Evolutionary conservation across 1,140 invertebrate genomes (phyloP).

Genomic region (Bombus ignitus): DNA sequence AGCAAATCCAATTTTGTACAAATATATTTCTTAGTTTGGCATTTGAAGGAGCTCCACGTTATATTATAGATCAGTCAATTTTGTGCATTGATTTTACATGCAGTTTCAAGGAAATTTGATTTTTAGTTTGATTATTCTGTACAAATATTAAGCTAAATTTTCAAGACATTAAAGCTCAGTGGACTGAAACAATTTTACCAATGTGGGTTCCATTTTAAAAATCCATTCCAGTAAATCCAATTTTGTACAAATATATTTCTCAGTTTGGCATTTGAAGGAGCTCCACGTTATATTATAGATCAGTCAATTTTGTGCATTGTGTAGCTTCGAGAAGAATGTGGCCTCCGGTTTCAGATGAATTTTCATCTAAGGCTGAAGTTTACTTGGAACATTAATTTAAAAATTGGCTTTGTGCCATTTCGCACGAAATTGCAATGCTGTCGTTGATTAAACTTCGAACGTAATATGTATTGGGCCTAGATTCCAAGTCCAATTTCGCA

Average conservation of each 20-base stretch:
- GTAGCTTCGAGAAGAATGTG: too few relatives aligned
- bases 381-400: not conserved
- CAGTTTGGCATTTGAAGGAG: too few relatives aligned
- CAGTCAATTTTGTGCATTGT: too few relatives aligned
- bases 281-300: too few relatives aligned
- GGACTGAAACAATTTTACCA: not conserved
- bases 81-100: too few relatives aligned
- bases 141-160: too few relatives aligned
- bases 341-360: too few relatives aligned
- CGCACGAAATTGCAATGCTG: not conserved
- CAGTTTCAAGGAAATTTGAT: too few relatives aligned
- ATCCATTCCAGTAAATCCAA: not conserved
- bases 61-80: too few relatives aligned
- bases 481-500: not conserved
- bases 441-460: not conserved
- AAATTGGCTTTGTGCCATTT: not conserved
- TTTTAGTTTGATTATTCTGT: too few relatives aligned
- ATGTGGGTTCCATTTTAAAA: not conserved
- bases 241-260: not conserved
- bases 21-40: not conserved
- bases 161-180: not conserved
- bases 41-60: too few relatives aligned
- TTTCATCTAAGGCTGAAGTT: accelerated
- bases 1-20: not conserved
- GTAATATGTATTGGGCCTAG: not conserved